Conservation (phyloP, 2,113 vertebrate species). For the Brachyistius frenatus region DNA sequence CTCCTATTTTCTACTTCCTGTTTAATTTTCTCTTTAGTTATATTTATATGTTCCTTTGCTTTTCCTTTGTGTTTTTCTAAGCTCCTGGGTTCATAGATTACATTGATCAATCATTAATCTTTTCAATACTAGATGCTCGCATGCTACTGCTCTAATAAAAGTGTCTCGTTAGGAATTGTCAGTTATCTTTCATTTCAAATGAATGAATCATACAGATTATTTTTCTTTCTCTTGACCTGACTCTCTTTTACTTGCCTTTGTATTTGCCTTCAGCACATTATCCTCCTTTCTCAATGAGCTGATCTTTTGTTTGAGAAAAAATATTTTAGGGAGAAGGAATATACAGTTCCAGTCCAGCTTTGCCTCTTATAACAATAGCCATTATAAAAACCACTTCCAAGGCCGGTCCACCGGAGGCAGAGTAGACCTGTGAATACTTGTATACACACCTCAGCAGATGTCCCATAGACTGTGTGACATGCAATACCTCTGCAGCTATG, state of each 20-base stretch:
- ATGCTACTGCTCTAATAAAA: too few relatives aligned
- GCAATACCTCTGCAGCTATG: constrained; percentile 46
- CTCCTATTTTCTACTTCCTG: too few relatives aligned
- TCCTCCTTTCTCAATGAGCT: constrained; percentile 8
- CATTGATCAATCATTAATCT: too few relatives aligned
- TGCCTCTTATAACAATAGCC: constrained; percentile 61
- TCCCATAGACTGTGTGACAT: constrained; percentile 33
- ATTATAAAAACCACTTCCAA: not conserved
- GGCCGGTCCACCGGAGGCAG: constrained; percentile 39
- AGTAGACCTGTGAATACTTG: constrained; percentile 40
- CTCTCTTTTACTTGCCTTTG: constrained; percentile 17
- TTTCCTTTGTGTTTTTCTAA: too few relatives aligned
- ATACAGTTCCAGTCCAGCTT: constrained; percentile 34
- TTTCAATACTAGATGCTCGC: too few relatives aligned
- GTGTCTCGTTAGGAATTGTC: too few relatives aligned
- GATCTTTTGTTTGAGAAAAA: constrained; percentile 44
- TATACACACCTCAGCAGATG: constrained; percentile 48
- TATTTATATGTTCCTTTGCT: too few relatives aligned
- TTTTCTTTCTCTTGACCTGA: not conserved
- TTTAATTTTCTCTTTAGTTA: too few relatives aligned
- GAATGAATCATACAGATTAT: too few relatives aligned
- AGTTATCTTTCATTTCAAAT: too few relatives aligned
- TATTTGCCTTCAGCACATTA: constrained; percentile 28
- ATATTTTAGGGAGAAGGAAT: constrained; percentile 25
- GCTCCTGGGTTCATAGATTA: too few relatives aligned